Conservation (phyloP, 2,797 vertebrate genomes). For the Bradypodion pumilum region DNA sequence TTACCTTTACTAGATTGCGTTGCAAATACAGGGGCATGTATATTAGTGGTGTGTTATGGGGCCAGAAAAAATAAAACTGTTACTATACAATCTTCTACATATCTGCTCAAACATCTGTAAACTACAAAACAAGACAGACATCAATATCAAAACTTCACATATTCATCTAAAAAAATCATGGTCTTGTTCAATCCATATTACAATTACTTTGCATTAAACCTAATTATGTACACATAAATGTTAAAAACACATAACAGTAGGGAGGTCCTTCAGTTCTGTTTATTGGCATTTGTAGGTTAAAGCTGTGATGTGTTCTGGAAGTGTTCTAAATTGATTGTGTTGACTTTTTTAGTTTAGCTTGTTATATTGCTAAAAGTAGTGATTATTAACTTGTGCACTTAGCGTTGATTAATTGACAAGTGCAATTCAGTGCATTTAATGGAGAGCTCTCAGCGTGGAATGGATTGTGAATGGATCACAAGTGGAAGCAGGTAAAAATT, state of each 20-base stretch:
- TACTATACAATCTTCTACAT: neutral
- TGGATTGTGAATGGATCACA: no score
- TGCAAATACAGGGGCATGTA: neutral
- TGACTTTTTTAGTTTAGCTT: neutral
- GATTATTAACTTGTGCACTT: neutral
- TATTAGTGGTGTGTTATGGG: neutral
- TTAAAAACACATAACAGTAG: no score
- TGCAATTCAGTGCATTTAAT: neutral
- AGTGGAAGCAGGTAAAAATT: conserved; percentile 6
- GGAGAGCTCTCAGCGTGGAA: neutral
- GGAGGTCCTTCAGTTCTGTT: neutral
- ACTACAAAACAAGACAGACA: no score
- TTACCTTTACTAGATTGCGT: no score
- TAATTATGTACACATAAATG: no score
- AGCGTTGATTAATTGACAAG: neutral
- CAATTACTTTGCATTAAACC: no score
- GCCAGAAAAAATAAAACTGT: accelerated
- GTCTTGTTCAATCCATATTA: no score
- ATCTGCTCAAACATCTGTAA: no score
- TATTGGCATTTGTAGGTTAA: neutral
- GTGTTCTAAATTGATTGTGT: neutral
- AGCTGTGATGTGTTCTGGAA: neutral
- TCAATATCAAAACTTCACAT: no score
- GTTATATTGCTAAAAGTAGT: neutral
- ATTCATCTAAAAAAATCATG: no score